Base-by-base conservation (phyloP, 2,888 invertebrate species). In the Acronicta leporina region DNA sequence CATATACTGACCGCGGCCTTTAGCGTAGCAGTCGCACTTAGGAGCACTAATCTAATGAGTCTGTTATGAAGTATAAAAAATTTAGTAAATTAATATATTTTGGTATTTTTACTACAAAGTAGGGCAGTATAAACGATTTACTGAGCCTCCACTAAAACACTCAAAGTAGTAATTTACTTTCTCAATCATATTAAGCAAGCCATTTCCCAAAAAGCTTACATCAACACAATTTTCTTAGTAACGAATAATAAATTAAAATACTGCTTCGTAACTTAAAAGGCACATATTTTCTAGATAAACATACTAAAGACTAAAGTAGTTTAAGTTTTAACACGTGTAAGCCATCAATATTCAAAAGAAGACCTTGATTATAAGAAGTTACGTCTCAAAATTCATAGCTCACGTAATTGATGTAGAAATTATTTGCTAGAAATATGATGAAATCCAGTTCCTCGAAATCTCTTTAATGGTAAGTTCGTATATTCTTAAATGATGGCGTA, bases 221-320 rank as follows among this genome's bases (percentile, higher is more conserved):
- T 16, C 42, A 16, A 16, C 33, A 33, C 33, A 11, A 11, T 33
- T 33, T 33, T 33, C 33, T 11, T 3, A 4, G 33, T 5, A 33
- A 11, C 11, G 33, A 33, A 33, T 33, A 33, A 8, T 16, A 3
- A 40, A 35, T 64, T 27, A 16, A 15, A 30, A 62, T 30, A n/a
- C 5, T 7, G 33, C 11, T 41, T 48, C 38, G 9, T 16, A 43
- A 40, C 25, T 11, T 9, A 11, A 44, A 20, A 20, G 20, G 14
- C 2, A 15, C 11, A 8, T 10, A 25, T 20, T 44, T 61, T 40
- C 35, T 30, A 9, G 10, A 46, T 42, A 46, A 2, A n/a, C 10
- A 25, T 38, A 5, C 7, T 25, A 38, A 42, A 60, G 0, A 6
- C 10, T 33, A 20, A 42, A 60, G 0, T 8, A 14, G 6, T 10